Base-by-base conservation (phyloP, 1,140 invertebrate species). In the Papilio aristodemus region DNA sequence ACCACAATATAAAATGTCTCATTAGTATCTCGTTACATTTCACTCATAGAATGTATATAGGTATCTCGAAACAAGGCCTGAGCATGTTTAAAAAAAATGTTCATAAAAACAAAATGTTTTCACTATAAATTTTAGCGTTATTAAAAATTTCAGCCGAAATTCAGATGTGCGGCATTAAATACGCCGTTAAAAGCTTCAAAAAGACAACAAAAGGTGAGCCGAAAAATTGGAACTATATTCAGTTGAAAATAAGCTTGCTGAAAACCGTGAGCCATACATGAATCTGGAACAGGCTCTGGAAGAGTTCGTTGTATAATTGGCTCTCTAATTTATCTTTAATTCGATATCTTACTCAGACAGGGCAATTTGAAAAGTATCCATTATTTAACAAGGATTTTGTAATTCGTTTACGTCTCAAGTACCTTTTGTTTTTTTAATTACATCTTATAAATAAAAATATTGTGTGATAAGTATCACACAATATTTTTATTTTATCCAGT, bases 151-250 rank as follows among this genome's bases (percentile, higher is more conserved):
- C 46, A 46, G 8, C 43, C 17, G 17, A 22, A 54, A 22, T 54
- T 54, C 11, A 10, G 9, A 54, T 54, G 46, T 19, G 17, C 41
- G 41, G 41, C 41, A 54, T 54, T 54, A 54, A 54, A 54, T 54
- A 54, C 4, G 11, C 46, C 19, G 46, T 11, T n/a, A 54, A 22
- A 54, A 54, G 22, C 46, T 22, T 54, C 46, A 43, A 43, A 43
- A n/a, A 54, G 17, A 25, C 10, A 10, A 54, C 19, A 54, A 54
- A 22, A 54, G 46, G 6, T 32, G 27, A 54, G 19, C 9, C 19
- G 22, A 50, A 54, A 22, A 54, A 9, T 2, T 25, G 11, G 19
- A 54, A 54, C 46, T 54, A 22, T 22, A 22, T 50, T 54, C 46
- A 54, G 17, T 22, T 22, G 19, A 54, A 25, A 54, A 54, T 54